phyloP scores from a whole-genome alignment of 2,797 vertebrate species.

The Muraenolepis orangiensis region DNA sequence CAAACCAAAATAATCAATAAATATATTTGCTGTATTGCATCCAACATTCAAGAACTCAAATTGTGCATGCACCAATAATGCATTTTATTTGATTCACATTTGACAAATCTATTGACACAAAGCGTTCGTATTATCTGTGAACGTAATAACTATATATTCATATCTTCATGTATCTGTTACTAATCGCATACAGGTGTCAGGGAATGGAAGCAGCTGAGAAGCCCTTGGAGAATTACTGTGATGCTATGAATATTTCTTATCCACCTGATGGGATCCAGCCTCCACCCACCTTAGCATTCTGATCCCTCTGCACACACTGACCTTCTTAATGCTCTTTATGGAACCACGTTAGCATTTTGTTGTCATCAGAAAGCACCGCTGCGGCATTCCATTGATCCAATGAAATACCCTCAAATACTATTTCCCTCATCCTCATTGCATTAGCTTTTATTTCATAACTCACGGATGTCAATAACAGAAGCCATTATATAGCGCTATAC shows the following conservation, averaged over 20 bases:
- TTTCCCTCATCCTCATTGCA: constrained; percentile 75
- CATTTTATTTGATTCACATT: constrained; percentile 24
- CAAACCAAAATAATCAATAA: too few relatives aligned
- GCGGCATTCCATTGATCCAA: constrained; percentile 68
- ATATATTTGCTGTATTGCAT: background rate
- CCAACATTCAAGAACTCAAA: background rate
- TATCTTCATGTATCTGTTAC: constrained; percentile 13
- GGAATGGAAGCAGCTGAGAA: constrained; percentile 31
- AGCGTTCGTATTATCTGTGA: constrained; percentile 3
- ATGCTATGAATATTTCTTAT: constrained; percentile 25
- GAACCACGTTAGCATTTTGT: constrained; percentile 64
- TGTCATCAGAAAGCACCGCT: constrained; percentile 61
- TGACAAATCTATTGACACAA: constrained; percentile 13
- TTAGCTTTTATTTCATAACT: constrained; percentile 78
- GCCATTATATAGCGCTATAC: constrained; percentile 73
- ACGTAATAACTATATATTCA: constrained; percentile 8
- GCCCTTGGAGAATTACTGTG: constrained; percentile 22
- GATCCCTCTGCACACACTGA: constrained; percentile 58
- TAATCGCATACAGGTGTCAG: constrained; percentile 28
- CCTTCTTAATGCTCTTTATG: constrained; percentile 42
- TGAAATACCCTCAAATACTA: constrained; percentile 70
- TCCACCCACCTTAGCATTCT: constrained; percentile 37
- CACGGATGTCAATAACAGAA: constrained; percentile 75
- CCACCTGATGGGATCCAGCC: background rate
- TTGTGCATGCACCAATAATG: background rate